Evolutionary conservation across 2,113 vertebrate species (phyloP), one percentile per base, ranked within the genome.

Genomic region (Corydoras sp.): DNA sequence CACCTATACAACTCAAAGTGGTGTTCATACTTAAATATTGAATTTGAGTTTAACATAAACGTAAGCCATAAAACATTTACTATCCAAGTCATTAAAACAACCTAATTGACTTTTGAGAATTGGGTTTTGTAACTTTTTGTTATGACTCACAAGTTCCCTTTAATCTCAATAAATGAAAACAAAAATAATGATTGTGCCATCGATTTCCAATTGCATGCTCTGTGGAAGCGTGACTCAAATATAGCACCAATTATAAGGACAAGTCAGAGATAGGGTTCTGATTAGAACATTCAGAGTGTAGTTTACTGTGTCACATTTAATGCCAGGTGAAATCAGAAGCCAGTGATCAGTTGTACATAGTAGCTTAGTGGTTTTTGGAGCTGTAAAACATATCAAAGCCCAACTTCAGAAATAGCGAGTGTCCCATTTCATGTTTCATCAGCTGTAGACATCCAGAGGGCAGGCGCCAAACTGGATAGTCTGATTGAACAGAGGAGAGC

Each of bases 21-120:
- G 59, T 58, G 62, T 30, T 65, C 35, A 13, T 58, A 48, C 29
- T 65, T 3, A 58, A 63, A 53, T 68, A 48, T 56, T 67, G 54
- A 73, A 30, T 53, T 69, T 9, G 15, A 60, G 24, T 30, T 69
- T 35, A 29, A 73, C 32, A 49, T 51, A 69, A 55, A 56, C 58
- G 14, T 54, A 54, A 55, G 30, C 10, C 14, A 56, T 68, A 65
- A 72, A 59, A 59, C 54, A 50, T 65, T 13, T 7, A 15, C 35
- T 9, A 18, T 50, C 29, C 58, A 14, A 43, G 35, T 43, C 35
- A 43, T 43, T 43, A 43, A 43, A 43, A 43, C 4, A 43, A 43
- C 35, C 35, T 43, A 43, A 43, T 43, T 43, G 35, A 43, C 35
- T 43, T 43, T 2, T 43, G 35, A 43, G 35, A 43, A 5, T 43